Conservation (phyloP, 1,140 invertebrate species). For the Lepidurus couesii region DNA sequence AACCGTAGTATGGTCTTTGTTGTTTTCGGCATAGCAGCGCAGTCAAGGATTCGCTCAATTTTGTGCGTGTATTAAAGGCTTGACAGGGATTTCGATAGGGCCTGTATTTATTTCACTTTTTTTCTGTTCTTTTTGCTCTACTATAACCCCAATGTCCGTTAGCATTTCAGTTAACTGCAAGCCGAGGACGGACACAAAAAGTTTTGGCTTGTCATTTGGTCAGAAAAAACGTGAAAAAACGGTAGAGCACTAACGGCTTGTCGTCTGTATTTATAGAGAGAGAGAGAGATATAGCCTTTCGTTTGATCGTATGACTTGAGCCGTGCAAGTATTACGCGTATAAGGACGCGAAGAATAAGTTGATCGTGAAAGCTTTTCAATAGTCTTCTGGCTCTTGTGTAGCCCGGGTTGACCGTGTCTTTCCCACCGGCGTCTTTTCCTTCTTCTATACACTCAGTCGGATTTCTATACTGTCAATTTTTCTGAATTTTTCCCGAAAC, state of each 20-base stretch:
- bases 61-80: neutral
- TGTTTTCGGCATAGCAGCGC: neutral
- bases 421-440: conserved; percentile 13
- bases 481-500: conserved; percentile 22
- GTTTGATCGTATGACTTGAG: neutral
- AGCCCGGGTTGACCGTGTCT: neutral
- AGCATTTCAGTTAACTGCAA: neutral
- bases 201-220: neutral
- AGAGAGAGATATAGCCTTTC: neutral
- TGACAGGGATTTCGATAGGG: too few species aligned
- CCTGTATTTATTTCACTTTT: too few species aligned
- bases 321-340: neutral
- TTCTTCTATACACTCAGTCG: neutral
- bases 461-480: conserved; percentile 11
- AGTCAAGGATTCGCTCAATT: neutral
- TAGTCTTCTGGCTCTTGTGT: neutral
- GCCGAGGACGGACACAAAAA: neutral
- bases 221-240: neutral
- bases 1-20: neutral
- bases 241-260: neutral
- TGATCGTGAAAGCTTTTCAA: neutral
- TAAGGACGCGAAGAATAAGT: neutral
- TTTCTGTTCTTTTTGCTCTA: too few species aligned
- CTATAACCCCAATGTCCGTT: neutral
- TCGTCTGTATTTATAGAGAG: neutral